These are phyloP conservation scores for Conus betulinus DNA, from an alignment of 1,140 invertebrate species.

Conservation along the genomic window DNA sequence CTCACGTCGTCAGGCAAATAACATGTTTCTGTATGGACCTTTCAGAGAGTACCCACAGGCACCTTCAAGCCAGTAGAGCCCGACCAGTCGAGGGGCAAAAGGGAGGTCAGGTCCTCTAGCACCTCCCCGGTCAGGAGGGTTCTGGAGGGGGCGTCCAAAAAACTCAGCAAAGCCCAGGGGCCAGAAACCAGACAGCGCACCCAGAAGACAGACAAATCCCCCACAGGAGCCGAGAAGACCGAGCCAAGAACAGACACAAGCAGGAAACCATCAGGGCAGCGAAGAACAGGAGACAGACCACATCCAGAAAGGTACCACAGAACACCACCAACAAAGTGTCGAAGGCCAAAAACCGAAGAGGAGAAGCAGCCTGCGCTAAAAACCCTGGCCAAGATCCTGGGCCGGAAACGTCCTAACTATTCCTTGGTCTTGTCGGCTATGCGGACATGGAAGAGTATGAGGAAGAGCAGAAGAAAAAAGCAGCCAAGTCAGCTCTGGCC, in stretches of 20 bases:
- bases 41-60: slow-evolving; percentile 30
- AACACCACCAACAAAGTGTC: neutral
- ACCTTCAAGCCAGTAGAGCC: slow-evolving; percentile 27
- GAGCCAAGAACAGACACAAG: neutral
- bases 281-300: neutral
- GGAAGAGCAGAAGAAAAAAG: slow-evolving; percentile 46
- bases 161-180: slow-evolving; percentile 16
- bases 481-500: slow-evolving; percentile 37
- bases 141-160: slow-evolving; percentile 31
- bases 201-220: neutral
- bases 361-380: slow-evolving; percentile 30
- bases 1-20: too few relatives aligned
- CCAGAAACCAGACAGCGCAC: neutral
- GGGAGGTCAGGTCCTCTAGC: neutral
- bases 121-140: slow-evolving; percentile 10
- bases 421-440: slow-evolving; percentile 26
- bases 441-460: slow-evolving; percentile 34
- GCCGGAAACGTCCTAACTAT: slow-evolving; percentile 36
- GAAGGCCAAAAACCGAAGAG: slow-evolving; percentile 9
- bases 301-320: neutral
- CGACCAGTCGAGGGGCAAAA: neutral
- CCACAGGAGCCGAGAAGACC: neutral
- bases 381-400: slow-evolving; percentile 31
- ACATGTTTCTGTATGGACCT: neutral
- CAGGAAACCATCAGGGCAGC: neutral